Evolutionary conservation across 2,888 invertebrate species (phyloP), one percentile per base, ranked within the genome.

Genomic region (Cephonodes hylas): DNA sequence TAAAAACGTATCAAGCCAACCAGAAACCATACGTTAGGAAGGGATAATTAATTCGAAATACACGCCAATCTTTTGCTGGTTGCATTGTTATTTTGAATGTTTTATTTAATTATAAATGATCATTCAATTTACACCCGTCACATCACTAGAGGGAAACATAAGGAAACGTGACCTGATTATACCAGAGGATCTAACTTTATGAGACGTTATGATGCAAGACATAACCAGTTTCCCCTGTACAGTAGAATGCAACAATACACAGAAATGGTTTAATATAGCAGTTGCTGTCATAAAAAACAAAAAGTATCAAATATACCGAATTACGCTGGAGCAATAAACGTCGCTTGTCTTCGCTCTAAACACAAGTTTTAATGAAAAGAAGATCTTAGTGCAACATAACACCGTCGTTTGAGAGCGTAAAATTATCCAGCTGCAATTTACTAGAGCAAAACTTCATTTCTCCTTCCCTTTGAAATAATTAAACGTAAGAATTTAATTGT

Each of bases 401-500:
- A 53, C 53, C 53, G 31, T 27, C 31, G 18, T 46, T 46, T 25
- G 31, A 15, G 20, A 31, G 18, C 10, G 53, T 20, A 31, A 53
- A 59, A 27, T 44, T 44, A 44, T 59, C 42, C 42, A 44, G 27
- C 44, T 59, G 58, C 58, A 59, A 59, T 59, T 58, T 44, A 61
- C 38, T 57, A 61, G 45, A 31, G 45, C 46, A 45, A 18, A 58
- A 46, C 38, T 46, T 25, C 45, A 58, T 38, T 53, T 10, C 60
- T 45, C 44, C 38, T 44, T 58, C 27, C 58, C 58, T 61, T 61
- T 61, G 61, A 61, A 60, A 25, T 61, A 31, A 45, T 58, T 61
- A 46, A 61, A 71, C 67, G 67, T 73, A 71, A 72, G 76, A 79
- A 80, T 83, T 82, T 80, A 83, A 85, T 82, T 85, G 81, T 81